Evolutionary conservation across 2,888 invertebrate genomes (phyloP).

Genomic region (Gastrophysa polygoni): DNA sequence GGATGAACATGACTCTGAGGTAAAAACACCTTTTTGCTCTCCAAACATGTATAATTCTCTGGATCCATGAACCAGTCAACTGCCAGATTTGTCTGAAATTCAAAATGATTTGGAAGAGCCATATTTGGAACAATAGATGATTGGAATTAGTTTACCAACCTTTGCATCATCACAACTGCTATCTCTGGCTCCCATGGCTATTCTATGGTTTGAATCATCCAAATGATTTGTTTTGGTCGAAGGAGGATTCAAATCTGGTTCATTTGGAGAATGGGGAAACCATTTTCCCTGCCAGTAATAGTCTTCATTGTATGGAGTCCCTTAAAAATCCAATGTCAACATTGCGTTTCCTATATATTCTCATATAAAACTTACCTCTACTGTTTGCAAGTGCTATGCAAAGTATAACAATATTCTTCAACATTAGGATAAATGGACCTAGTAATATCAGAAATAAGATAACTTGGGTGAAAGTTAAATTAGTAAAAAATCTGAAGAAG

Average conservation of each 20-base stretch:
- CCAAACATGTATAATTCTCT: conserved; percentile 67
- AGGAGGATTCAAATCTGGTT: conserved; percentile 40
- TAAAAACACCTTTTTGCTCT: conserved; percentile 57
- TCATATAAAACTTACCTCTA: conserved; percentile 33
- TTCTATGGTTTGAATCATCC: conserved; percentile 52
- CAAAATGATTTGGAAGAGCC: neutral
- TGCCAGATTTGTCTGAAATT: conserved; percentile 63
- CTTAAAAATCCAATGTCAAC: neutral
- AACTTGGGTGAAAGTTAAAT: conserved; percentile 28
- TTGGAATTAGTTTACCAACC: conserved; percentile 57
- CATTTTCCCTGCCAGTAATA: conserved; percentile 53
- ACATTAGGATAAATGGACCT: conserved; percentile 37
- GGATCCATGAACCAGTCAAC: conserved; percentile 67
- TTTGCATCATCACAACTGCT: conserved; percentile 70
- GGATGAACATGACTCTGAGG: conserved; percentile 60
- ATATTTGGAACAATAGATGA: neutral
- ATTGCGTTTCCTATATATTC: neutral
- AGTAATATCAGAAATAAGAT: conserved; percentile 31
- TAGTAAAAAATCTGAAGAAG: conserved; percentile 19
- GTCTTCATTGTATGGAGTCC: conserved; percentile 1
- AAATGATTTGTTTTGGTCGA: conserved; percentile 32
- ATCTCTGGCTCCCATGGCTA: conserved; percentile 64
- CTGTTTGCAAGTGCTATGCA: conserved; percentile 36
- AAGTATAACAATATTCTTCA: conserved; percentile 42
- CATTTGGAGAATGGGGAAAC: conserved; percentile 54